Percentiles rank a stretch among this genome's conserved stretches.
Conservation (phyloP, 1,140 invertebrate species). For the Teleopsis dalmanni region DNA sequence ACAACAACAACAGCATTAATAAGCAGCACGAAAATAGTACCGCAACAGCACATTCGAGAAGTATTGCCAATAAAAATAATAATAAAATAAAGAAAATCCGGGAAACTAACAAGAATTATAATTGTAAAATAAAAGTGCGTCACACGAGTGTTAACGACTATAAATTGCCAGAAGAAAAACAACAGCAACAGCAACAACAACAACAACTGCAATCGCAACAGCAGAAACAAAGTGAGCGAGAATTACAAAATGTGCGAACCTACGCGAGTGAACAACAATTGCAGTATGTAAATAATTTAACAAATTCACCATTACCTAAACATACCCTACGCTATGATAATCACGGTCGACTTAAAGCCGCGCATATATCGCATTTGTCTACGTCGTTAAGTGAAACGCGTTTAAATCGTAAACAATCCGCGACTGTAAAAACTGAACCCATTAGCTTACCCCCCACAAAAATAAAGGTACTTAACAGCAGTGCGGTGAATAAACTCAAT, state of each 20-base stretch:
- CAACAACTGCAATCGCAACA: neutral
- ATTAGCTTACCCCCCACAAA: constrained; percentile 1
- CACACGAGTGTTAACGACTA: neutral
- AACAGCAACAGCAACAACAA: neutral
- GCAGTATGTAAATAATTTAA: too few species aligned
- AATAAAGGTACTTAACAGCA: neutral
- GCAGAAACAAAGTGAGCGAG: neutral
- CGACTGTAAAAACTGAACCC: neutral
- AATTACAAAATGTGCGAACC: neutral
- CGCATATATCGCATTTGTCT: constrained; percentile 4
- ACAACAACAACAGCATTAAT: neutral
- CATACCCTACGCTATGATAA: constrained; percentile 30
- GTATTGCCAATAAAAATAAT: constrained; percentile 7
- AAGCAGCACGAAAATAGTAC: neutral
- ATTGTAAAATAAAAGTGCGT: constrained; percentile 17
- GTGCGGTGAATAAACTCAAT: neutral
- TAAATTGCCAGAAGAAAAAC: neutral
- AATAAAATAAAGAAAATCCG: constrained; percentile 3
- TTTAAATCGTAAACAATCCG: constrained; percentile 6
- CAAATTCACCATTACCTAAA: constrained; percentile 10
- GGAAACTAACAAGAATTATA: constrained; percentile 19
- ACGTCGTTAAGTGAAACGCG: constrained; percentile 17
- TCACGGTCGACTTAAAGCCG: constrained; percentile 26
- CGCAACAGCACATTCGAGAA: neutral
- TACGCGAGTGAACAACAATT: neutral